Evolutionary conservation across 2,888 invertebrate genomes (phyloP), one percentile per base, ranked within the genome.

Genomic region (Melikaiella ostensackeni): DNA sequence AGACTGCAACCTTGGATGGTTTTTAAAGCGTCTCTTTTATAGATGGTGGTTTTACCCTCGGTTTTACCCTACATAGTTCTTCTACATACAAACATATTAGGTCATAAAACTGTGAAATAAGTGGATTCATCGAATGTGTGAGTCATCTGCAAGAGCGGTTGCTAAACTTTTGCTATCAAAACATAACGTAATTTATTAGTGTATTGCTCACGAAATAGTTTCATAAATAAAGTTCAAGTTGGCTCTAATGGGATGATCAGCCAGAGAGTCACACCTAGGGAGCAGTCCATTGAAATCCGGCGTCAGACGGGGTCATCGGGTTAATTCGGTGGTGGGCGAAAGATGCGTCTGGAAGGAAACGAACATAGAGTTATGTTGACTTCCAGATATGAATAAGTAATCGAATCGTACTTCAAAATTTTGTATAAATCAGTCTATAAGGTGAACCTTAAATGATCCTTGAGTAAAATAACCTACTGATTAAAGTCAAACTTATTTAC

Each of bases 151-250:
- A 24, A 13, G 11, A 57, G 57, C 24, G 57, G 8, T 57, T 24
- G 57, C 57, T 57, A 13, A 57, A 24, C 4, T 57, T 57, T 57
- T 57, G 24, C 11, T 5, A 57, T 57, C 57, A 24, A 57, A 57
- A 57, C 11, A 57, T 57, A 24, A 24, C 9, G 21, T 57, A 13
- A 57, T 57, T 57, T 57, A 57, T 57, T 57, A 24, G 24, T 24
- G 13, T 57, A 13, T 57, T 24, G 24, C 24, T 24, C 24, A 13
- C 13, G 13, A 24, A 13, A 57, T 24, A 57, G 85, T 85, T 86
- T 85, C 82, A 84, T 80, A 82, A 83, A 86, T 85, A 83, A 86
- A 64, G 46, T 78, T 81, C 84, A 79, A 81, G 82, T 85, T 84
- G 83, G 82, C 80, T 62, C 33, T 30, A 62, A 62, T 62, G 30